phyloP scores from a whole-genome alignment of 2,797 vertebrate species.

The Adrianichthys oophorus region DNA sequence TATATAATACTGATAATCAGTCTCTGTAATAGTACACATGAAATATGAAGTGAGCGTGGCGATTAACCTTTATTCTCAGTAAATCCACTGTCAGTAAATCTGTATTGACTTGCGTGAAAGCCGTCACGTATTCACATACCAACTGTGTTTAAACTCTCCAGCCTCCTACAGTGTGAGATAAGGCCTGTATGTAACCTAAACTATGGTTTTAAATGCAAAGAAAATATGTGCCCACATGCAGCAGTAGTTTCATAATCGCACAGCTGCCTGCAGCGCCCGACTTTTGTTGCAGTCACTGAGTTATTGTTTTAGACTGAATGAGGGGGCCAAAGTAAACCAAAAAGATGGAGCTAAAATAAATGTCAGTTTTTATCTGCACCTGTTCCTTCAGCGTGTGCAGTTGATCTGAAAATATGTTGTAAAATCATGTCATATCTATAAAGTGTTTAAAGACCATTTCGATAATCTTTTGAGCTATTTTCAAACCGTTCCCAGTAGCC shows the following conservation, averaged over 20 bases:
- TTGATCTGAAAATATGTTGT: conserved; percentile 17
- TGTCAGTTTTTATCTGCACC: conserved; percentile 27
- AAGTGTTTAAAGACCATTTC: no score
- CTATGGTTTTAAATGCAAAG: conserved; percentile 50
- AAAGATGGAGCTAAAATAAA: conserved; percentile 37
- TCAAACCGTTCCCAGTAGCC: no score
- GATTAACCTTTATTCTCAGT: not conserved
- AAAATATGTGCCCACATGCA: conserved; percentile 30
- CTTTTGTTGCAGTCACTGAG: conserved; percentile 51
- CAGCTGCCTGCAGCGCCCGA: conserved; percentile 58
- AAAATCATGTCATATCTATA: not conserved
- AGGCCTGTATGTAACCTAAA: conserved; percentile 36
- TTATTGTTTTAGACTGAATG: conserved; percentile 41
- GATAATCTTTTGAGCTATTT: no score
- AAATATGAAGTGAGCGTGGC: not conserved
- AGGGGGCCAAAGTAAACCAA: conserved; percentile 46
- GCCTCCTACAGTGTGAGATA: conserved; percentile 49
- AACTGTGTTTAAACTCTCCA: conserved; percentile 31
- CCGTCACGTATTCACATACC: conserved; percentile 53
- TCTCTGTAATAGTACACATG: not conserved
- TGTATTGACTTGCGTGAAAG: conserved; percentile 23
- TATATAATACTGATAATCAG: not conserved
- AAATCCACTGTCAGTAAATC: conserved; percentile 7
- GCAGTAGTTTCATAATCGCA: conserved; percentile 47
- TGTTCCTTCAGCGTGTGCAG: conserved; percentile 7